A percentile compares a stretch with the other conserved stretches of the same genome.
Conservation (phyloP, 2,113 vertebrate species). For the Anarrhichthys ocellatus region DNA sequence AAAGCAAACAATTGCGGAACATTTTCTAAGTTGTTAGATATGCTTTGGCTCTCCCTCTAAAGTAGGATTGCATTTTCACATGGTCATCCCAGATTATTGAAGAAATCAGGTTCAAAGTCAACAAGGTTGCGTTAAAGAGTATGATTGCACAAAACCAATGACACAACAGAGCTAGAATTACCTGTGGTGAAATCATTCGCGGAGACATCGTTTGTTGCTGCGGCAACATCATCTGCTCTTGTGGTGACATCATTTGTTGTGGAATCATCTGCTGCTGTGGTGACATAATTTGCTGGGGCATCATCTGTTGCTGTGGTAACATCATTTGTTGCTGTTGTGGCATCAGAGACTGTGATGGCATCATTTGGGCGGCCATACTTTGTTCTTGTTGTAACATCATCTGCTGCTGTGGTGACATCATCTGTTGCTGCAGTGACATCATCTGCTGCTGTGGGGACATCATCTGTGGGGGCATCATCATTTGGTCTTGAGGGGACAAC, state of each 20-base stretch:
- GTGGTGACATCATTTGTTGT: conserved; percentile 39
- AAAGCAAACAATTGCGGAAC: background rate
- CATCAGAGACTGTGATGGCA: conserved; percentile 47
- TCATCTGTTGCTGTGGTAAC: conserved; percentile 29
- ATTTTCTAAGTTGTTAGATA: background rate
- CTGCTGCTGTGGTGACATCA: conserved; percentile 50
- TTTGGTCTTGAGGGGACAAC: conserved; percentile 30
- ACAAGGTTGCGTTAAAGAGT: background rate
- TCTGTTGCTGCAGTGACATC: conserved; percentile 43
- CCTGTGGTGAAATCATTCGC: conserved; percentile 61
- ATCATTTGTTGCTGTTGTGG: conserved; percentile 30
- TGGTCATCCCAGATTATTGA: background rate
- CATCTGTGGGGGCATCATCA: conserved; percentile 34
- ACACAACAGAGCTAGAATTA: conserved; percentile 44
- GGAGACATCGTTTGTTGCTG: conserved; percentile 38
- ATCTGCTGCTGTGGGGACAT: conserved; percentile 56
- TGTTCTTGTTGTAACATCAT: conserved; percentile 28
- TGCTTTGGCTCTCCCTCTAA: background rate
- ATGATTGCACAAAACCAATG: conserved; percentile 8
- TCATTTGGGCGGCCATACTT: background rate
- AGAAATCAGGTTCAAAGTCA: background rate
- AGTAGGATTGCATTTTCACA: background rate
- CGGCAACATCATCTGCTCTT: conserved; percentile 34
- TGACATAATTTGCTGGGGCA: conserved; percentile 30
- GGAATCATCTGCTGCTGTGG: conserved; percentile 48